Conservation (phyloP, 2,113 vertebrate species). For the Bombycilla garrulus region DNA sequence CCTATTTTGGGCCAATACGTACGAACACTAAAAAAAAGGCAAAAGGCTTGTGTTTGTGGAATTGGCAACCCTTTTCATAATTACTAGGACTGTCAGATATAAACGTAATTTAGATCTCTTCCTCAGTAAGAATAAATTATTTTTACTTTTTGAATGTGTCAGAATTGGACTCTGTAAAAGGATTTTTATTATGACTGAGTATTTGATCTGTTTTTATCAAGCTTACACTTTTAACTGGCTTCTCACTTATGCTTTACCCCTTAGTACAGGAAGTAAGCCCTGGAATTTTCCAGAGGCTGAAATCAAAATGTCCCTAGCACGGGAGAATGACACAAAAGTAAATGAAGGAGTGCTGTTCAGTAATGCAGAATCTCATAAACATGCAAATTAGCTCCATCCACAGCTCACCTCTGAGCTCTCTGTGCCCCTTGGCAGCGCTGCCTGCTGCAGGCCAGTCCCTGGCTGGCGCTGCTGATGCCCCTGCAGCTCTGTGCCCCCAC, state of each 20-base stretch:
- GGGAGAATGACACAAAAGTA: not conserved
- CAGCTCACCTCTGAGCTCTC: not conserved
- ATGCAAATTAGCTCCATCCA: constrained; percentile 7
- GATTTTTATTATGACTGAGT: not conserved
- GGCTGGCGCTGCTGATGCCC: not conserved
- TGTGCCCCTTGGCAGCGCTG: not conserved
- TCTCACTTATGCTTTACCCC: not conserved
- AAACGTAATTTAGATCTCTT: not conserved
- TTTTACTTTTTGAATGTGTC: constrained; percentile 20
- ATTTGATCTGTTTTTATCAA: not conserved
- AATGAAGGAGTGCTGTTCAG: not conserved
- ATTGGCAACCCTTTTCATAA: not conserved
- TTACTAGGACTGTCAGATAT: not conserved
- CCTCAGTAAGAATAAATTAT: constrained; percentile 15
- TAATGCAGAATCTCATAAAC: constrained; percentile 29
- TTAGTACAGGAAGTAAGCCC: not conserved
- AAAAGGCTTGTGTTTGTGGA: not conserved
- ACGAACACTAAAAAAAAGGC: not conserved
- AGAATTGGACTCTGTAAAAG: not conserved
- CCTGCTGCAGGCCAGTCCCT: not conserved
- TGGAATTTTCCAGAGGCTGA: constrained; percentile 26
- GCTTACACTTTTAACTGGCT: constrained; percentile 2
- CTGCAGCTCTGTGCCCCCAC: not conserved
- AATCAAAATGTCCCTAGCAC: not conserved
- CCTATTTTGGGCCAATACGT: not conserved